Base-by-base conservation (phyloP, 2,797 vertebrate species). In the Platyrinchus mystaceus region DNA sequence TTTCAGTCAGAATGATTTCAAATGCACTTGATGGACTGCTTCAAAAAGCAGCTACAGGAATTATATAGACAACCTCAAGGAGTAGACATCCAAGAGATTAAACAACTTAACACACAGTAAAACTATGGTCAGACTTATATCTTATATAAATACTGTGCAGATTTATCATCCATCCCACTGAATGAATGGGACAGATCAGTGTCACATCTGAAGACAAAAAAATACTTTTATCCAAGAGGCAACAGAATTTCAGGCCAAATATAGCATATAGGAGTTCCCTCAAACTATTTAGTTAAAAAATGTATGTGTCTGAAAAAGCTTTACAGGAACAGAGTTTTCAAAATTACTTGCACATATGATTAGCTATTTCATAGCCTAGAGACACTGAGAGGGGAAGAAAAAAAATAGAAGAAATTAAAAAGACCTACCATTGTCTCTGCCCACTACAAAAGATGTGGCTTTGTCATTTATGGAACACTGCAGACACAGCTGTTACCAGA, bases 41-140 rank as follows among this genome's bases (percentile, higher is more conserved):
- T 96, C 77, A 82, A 88, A 95, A 92, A 96, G 87, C 80, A 84
- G 90, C 74, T 82, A 90, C 43, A 95, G 67, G 52, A 95, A 93
- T 90, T 94, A 89, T 16, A 88, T 2, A 90, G 88, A 90, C 55
- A 85, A 91, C 70, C 75, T 95, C 87, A 81, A 93, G 96, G 73
- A 88, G 12, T 0, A 91, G 43, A 89, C 22, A 85, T 43, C 84
- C 88, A 90, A 92, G 92, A 96, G 95, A 94, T 90, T 87, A 89
- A 87, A 91, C 66, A 89, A 69, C 26, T 74, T 76, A 91, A 85
- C 71, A 84, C 1, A 0, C 36, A 82, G 78, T 78, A 93, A 92
- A 94, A 87, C 71, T 86, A 91, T 84, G 85, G 86, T 63, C 63
- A 74, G 76, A 55, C 55, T 74, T 73, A 46, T 55, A 78, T 88